Evolutionary conservation across 2,797 vertebrate species (phyloP).

Genomic region (Myotis myotis): DNA sequence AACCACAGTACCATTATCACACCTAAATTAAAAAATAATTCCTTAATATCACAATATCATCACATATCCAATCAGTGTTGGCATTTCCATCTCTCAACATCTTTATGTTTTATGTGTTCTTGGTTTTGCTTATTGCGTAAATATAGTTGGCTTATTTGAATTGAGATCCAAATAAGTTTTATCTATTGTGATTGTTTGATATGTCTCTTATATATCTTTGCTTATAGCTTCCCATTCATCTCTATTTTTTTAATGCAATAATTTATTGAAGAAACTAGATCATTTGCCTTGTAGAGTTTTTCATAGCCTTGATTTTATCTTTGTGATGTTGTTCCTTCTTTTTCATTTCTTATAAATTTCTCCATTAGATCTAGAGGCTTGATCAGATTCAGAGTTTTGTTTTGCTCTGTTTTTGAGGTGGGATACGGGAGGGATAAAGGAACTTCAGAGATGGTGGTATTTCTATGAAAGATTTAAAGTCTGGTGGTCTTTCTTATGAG

Average conservation of each 20-base stretch:
- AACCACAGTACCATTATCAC: background rate
- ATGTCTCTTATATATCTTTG: background rate
- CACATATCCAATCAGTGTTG: background rate
- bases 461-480: background rate
- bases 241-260: background rate
- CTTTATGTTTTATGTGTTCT: background rate
- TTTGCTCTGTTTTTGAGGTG: background rate
- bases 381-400: background rate
- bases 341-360: background rate
- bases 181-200: background rate
- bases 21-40: background rate
- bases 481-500: background rate
- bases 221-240: background rate
- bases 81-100: background rate
- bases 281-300: background rate
- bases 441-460: background rate
- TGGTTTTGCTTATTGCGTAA: background rate
- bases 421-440: background rate
- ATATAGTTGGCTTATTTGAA: background rate
- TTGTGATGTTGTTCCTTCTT: background rate
- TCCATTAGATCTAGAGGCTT: background rate
- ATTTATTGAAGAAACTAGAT: background rate
- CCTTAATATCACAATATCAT: background rate
- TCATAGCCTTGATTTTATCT: background rate
- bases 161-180: background rate